Evolutionary conservation across 1,140 invertebrate species (phyloP).

Genomic region (Antheraea pernyi): DNA sequence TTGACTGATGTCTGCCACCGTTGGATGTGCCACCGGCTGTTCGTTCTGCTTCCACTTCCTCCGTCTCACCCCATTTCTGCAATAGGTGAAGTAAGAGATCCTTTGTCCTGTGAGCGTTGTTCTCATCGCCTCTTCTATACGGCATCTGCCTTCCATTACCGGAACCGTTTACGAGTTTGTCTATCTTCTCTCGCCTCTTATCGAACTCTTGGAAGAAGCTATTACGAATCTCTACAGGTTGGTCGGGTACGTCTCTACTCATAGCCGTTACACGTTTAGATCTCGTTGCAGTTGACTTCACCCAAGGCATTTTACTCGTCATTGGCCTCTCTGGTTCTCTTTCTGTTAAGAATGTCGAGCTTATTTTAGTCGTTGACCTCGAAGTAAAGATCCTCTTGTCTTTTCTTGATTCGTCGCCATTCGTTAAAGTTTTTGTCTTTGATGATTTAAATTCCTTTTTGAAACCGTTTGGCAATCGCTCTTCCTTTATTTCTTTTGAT

Average conservation of each 20-base stretch:
- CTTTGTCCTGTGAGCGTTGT: constrained; percentile 84
- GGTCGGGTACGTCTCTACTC: constrained; percentile 82
- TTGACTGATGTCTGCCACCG: constrained; percentile 77
- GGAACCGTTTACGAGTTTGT: constrained; percentile 64
- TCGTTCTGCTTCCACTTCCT: constrained; percentile 65
- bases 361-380: constrained; percentile 61
- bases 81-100: constrained; percentile 85
- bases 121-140: constrained; percentile 73
- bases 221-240: constrained; percentile 79
- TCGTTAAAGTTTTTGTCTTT: constrained; percentile 50
- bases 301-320: constrained; percentile 79
- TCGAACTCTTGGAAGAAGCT: constrained; percentile 80
- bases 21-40: constrained; percentile 67
- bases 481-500: constrained; percentile 48
- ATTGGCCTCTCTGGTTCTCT: constrained; percentile 60
- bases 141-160: constrained; percentile 63
- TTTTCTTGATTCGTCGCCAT: constrained; percentile 59
- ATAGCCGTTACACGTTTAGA: constrained; percentile 82
- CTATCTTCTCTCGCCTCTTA: constrained; percentile 65
- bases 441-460: constrained; percentile 56
- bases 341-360: constrained; percentile 58
- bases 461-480: constrained; percentile 60
- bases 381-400: constrained; percentile 60
- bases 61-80: constrained; percentile 85
- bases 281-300: constrained; percentile 59